Evolutionary conservation across 1,140 invertebrate genomes (phyloP).

Genomic region (Formica selysi): DNA sequence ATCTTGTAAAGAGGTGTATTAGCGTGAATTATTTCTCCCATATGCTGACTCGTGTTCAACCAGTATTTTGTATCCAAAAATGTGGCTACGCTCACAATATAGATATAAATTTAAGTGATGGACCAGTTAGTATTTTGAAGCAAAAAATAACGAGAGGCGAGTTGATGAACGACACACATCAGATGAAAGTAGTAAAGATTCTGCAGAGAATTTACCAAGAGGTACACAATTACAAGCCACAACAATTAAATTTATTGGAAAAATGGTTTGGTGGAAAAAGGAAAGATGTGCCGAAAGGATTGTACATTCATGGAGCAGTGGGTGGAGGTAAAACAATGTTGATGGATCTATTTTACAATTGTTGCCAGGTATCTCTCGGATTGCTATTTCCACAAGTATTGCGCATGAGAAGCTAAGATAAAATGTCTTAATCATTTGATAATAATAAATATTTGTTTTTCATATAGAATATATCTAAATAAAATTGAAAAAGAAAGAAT

Average conservation of each 20-base stretch:
- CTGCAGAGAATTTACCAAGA: slow-evolving; percentile 91
- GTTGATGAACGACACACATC: slow-evolving; percentile 90
- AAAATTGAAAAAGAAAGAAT: slow-evolving; percentile 9
- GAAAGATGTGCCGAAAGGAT: slow-evolving; percentile 89
- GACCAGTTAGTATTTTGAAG: slow-evolving; percentile 87
- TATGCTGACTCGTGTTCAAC: slow-evolving; percentile 69
- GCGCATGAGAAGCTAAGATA: slow-evolving; percentile 68
- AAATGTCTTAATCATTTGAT: slow-evolving; percentile 59
- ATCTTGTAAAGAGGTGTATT: slow-evolving; percentile 71
- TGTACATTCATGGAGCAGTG: slow-evolving; percentile 95
- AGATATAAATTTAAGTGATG: slow-evolving; percentile 64
- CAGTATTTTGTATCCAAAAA: slow-evolving; percentile 61
- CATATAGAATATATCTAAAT: neutral
- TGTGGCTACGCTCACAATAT: slow-evolving; percentile 58
- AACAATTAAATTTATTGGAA: slow-evolving; percentile 81
- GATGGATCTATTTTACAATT: slow-evolving; percentile 98
- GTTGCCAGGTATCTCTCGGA: slow-evolving; percentile 87
- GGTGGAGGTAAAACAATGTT: slow-evolving; percentile 99
- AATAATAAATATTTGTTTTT: slow-evolving; percentile 34
- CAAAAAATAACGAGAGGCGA: slow-evolving; percentile 89
- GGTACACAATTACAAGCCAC: slow-evolving; percentile 88
- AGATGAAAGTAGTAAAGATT: slow-evolving; percentile 89
- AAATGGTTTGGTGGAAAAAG: slow-evolving; percentile 83
- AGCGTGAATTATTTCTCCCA: slow-evolving; percentile 70
- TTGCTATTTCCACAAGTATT: slow-evolving; percentile 69